Conservation (phyloP, 92 coral and sea anemone genomes). For the Epizoanthus rinbou region DNA sequence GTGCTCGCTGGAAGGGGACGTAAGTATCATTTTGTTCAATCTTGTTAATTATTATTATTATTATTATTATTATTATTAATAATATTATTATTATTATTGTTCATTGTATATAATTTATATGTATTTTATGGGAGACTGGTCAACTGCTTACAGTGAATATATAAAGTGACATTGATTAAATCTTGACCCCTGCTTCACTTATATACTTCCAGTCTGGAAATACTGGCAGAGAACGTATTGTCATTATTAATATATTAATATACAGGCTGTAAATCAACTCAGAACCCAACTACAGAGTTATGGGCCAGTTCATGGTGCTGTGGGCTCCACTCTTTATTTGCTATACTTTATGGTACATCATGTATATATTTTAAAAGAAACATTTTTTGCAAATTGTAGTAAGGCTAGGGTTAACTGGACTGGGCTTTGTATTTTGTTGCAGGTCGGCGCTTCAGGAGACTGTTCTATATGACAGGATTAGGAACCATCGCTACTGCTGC, state of each 20-base stretch:
- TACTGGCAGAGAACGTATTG: background rate
- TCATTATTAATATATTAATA: no score
- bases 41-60: background rate
- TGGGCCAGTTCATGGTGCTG: no score
- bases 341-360: no score
- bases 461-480: slow-evolving; percentile 82
- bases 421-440: background rate
- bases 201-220: no score
- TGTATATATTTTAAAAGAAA: no score
- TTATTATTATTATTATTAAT: background rate
- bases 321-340: no score
- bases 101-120: background rate
- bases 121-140: background rate
- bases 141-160: background rate
- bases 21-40: slow-evolving; percentile 47
- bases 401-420: background rate
- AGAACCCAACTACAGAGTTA: no score
- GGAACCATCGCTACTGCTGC: slow-evolving; percentile 81
- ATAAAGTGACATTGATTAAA: background rate
- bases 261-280: no score
- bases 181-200: background rate
- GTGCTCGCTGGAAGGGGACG: slow-evolving; percentile 91
- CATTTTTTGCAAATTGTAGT: no score
- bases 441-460: slow-evolving; percentile 90
- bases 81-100: no score